Base-by-base conservation (phyloP, 1,140 invertebrate genomes). In the Heliothis subflexa region DNA sequence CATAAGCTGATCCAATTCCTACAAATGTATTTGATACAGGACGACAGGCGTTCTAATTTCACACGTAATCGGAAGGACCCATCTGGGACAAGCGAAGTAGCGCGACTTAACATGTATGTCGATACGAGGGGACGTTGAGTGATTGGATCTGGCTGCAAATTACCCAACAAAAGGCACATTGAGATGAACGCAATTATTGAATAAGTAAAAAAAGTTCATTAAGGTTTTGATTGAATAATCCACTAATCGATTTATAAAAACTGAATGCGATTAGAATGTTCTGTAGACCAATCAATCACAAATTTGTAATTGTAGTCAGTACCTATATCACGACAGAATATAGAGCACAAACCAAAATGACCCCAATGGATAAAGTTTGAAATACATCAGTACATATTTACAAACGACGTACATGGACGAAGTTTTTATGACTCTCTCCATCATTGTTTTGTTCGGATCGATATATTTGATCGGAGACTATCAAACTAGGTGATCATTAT, bases 361-460 rank as follows among this genome's bases (percentile, higher is more conserved):
- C 33, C 61, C 45, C 9, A 45, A n/a, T 40, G 61, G 45, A 45
- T n/a, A 45, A 45, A 64, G 45, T 45, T 45, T 40, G 33, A 9
- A 33, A 62, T 64, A 61, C 28, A 45, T 64, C 45, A 9, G 13
- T 64, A 61, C 33, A 33, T 64, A 18, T 64, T 45, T 28, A 45
- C 61, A 64, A 64, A 64, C 61, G 61, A 61, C 59, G 7, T 16
- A 62, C 25, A 40, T n/a, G 13, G 66, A 70, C 21, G 28, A 70
- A 70, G 18, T 70, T 70, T 66, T 70, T 70, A 70, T 70, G 25
- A 49, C 18, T 9, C 50, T 50, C 21, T 70, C 66, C 21, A 70
- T 70, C 3, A 70, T 70, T 70, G 66, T 70, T 70, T 70, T 70
- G 50, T 70, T 52, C 28, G 4, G 47, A 28, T 70, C 66, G 66